Evolutionary conservation across 2,888 invertebrate species (phyloP).

Genomic region (Hirtodrosophila confusa): DNA sequence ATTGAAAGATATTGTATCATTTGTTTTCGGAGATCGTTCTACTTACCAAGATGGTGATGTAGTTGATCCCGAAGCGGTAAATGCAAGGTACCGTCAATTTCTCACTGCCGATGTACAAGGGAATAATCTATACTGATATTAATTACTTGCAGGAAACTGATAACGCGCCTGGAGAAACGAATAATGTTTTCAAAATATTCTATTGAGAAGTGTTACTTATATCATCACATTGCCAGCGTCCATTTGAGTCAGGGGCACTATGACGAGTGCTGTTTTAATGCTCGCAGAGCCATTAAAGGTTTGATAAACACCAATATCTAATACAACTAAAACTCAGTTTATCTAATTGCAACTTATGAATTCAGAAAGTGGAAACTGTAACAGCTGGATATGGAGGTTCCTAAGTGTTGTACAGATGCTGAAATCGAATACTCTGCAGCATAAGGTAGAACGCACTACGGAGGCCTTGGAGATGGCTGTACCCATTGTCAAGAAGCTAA

Average conservation of each 20-base stretch:
- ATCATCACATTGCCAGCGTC: conserved; percentile 70
- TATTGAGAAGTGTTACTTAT: conserved; percentile 78
- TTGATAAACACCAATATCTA: too few species aligned
- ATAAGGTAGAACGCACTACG: conserved; percentile 78
- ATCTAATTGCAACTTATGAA: not conserved
- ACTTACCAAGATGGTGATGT: conserved; percentile 78
- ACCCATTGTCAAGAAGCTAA: conserved; percentile 27
- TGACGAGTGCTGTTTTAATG: conserved; percentile 76
- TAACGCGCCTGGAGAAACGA: conserved; percentile 71
- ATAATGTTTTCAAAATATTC: conserved; percentile 75
- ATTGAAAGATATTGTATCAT: conserved; percentile 65
- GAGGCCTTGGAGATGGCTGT: conserved; percentile 58
- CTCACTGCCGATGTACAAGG: too few species aligned
- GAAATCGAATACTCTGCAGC: conserved; percentile 75
- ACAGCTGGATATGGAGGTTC: conserved; percentile 75
- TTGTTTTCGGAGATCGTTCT: conserved; percentile 80
- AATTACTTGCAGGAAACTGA: conserved; percentile 52
- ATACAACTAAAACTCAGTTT: too few species aligned
- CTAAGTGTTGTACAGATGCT: conserved; percentile 69
- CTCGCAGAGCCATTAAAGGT: conserved; percentile 69
- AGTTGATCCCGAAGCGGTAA: conserved; percentile 27
- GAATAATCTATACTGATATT: not conserved
- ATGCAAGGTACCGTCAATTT: not conserved
- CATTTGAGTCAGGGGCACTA: conserved; percentile 57
- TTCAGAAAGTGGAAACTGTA: conserved; percentile 62